Evolutionary conservation across 1,140 invertebrate genomes (phyloP), one percentile per base, ranked within the genome.

Genomic region (Trichomalopsis sarcophagae): DNA sequence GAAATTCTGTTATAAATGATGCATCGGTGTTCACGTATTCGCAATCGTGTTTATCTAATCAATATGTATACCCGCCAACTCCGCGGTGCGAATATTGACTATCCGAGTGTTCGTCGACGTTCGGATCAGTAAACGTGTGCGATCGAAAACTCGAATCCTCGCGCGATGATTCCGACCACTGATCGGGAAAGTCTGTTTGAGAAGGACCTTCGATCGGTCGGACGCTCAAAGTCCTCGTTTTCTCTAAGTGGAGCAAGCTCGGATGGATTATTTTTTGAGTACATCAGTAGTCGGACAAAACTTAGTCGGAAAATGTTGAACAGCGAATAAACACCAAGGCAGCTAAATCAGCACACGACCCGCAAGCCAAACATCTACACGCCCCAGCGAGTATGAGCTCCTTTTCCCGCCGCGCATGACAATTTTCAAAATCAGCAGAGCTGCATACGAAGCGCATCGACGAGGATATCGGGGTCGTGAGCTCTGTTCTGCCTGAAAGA

Each of bases 401-500:
- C 55, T 9, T 62, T 62, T 5, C 55, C 55, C 21, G 17, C 55
- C 6, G 21, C 21, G 7, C 17, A 27, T 27, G 55, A 17, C 50
- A n/a, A 71, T 71, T 71, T 71, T 33, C n/a, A 71, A 71, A 30
- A 71, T 71, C 68, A 71, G 68, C 68, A 62, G 14, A 62, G 40
- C 55, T 6, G 17, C 6, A 62, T 14, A 62, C 13, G 17, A 14
- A 69, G n/a, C 68, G 68, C 27, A 17, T 33, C 40, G 40, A 40
- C n/a, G 30, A 71, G 73, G 50, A 86, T 80, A 78, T 82, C 47
- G 80, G 44, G 47, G 33, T 36, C 23, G 73, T 69, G 77, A 66
- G 55, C 44, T 82, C 33, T 75, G 77, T 68, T 82, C 33, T 44
- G 17, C 11, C 75, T 82, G 88, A 87, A 89, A 89, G 89, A 90